phyloP scores from a whole-genome alignment of 1,140 invertebrate species.

The Lepidurus apus region DNA sequence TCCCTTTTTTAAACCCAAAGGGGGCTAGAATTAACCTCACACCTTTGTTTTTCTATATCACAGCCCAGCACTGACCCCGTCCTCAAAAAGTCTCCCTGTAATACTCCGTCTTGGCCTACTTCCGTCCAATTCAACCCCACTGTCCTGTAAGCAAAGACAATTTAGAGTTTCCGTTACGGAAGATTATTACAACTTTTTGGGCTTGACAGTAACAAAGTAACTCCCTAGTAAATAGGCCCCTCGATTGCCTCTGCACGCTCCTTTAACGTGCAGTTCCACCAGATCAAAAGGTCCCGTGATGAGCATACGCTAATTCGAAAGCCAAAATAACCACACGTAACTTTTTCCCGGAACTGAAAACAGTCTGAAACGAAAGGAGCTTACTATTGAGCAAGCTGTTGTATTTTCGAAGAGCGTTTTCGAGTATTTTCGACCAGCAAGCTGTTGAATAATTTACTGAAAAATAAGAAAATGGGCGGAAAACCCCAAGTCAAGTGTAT shows the following conservation, averaged over 20 bases:
- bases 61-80: background rate
- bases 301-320: background rate
- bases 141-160: background rate
- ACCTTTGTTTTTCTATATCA: constrained; percentile 8
- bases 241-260: background rate
- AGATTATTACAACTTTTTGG: background rate
- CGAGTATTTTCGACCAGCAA: too few relatives aligned
- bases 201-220: background rate
- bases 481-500: too few relatives aligned
- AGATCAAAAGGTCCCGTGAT: constrained; percentile 4
- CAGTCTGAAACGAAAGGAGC: too few relatives aligned
- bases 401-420: too few relatives aligned
- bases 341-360: background rate
- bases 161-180: background rate
- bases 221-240: background rate
- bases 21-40: background rate
- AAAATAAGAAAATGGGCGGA: too few relatives aligned
- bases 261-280: background rate
- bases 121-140: background rate
- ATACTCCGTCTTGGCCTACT: constrained; percentile 6
- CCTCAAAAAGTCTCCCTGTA: background rate
- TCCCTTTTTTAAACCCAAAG: background rate
- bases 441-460: too few relatives aligned
- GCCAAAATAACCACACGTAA: background rate
- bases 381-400: too few relatives aligned